Percentiles rank a stretch among this genome's conserved stretches.
Conservation (phyloP, 2,888 invertebrate species). For the Augochlorella aurata region DNA sequence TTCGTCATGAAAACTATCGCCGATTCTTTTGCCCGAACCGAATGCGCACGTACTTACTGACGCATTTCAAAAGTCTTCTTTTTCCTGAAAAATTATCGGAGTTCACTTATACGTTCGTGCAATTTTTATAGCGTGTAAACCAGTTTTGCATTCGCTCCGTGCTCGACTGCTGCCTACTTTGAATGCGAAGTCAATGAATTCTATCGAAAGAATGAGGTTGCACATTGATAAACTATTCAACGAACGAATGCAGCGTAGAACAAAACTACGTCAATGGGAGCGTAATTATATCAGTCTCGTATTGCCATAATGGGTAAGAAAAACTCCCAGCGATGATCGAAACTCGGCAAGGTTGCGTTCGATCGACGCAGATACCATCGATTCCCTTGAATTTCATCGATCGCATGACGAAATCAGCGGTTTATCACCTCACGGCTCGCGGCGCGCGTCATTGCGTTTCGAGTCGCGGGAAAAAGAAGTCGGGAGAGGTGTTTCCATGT, state of each 20-base stretch:
- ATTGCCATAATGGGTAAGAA: too few species aligned
- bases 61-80: too few species aligned
- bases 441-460: constrained; percentile 6
- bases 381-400: neutral
- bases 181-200: neutral
- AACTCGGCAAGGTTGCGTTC: too few species aligned
- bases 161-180: too few species aligned
- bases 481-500: constrained; percentile 12
- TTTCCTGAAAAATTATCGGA: too few species aligned
- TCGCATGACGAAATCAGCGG: constrained; percentile 20
- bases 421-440: constrained; percentile 33
- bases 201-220: neutral
- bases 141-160: too few species aligned
- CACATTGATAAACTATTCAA: neutral
- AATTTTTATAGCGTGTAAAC: too few species aligned
- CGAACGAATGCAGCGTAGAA: neutral
- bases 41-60: too few species aligned
- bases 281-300: neutral
- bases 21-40: too few species aligned
- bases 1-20: neutral
- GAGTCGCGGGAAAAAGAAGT: constrained; percentile 5
- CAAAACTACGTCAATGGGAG: neutral
- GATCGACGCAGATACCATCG: neutral
- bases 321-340: too few species aligned
- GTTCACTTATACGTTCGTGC: too few species aligned